Evolutionary conservation across 2,113 vertebrate genomes (phyloP).

Genomic region (Rynchops niger): DNA sequence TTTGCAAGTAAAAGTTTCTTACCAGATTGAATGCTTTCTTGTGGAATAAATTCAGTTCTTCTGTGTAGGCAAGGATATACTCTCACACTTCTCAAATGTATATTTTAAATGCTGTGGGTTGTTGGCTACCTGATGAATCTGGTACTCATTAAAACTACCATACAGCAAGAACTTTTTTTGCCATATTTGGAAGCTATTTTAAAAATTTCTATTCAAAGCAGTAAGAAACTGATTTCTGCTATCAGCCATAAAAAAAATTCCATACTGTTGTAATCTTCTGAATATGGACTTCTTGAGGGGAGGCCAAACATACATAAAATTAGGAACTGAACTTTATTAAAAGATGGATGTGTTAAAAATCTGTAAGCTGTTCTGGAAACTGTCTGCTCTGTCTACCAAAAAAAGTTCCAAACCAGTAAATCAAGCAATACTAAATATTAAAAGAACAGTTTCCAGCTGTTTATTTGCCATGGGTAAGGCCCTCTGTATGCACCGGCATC

Average conservation of each 20-base stretch:
- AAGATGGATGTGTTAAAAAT: background rate
- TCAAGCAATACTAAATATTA: background rate
- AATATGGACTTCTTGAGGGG: background rate
- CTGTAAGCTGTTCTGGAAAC: background rate
- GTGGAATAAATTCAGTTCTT: conserved; percentile 15
- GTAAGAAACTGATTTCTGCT: background rate
- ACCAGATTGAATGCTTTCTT: background rate
- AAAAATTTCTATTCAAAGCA: background rate
- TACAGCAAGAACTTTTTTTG: background rate
- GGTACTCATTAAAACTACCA: background rate
- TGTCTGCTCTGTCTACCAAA: background rate
- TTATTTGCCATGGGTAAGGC: background rate
- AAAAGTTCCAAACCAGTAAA: background rate
- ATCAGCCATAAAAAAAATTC: background rate
- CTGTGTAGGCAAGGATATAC: background rate
- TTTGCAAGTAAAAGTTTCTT: conserved; percentile 40
- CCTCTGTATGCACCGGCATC: background rate
- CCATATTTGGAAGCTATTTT: background rate
- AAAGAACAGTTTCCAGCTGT: background rate
- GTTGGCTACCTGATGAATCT: background rate
- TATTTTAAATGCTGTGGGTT: background rate
- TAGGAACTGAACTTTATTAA: background rate
- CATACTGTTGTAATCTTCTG: background rate
- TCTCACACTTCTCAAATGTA: background rate
- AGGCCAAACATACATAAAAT: background rate